These are phyloP conservation scores for Notamacropus eugenii DNA, from an alignment of 2,797 vertebrate genomes.

Conservation along the genomic window DNA sequence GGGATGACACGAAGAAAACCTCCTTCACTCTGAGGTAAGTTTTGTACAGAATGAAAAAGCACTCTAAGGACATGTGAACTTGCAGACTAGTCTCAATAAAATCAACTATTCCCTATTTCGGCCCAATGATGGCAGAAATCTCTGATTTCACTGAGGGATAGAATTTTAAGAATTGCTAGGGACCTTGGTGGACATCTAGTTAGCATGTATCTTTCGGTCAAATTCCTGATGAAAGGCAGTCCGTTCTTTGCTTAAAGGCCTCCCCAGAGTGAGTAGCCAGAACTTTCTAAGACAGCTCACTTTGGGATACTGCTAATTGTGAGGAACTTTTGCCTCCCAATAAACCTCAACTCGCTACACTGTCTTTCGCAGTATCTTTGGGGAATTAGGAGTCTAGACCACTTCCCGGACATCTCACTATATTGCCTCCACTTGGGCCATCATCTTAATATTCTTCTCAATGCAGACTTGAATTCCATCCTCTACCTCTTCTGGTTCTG, in stretches of 20 bases:
- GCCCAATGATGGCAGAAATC: background rate
- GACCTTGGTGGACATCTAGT: background rate
- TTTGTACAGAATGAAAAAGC: background rate
- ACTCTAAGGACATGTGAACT: background rate
- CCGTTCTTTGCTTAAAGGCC: background rate
- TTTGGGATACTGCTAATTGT: background rate
- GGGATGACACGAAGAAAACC: background rate
- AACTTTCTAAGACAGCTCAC: background rate
- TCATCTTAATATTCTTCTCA: background rate
- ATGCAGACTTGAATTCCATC: background rate
- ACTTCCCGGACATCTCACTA: background rate
- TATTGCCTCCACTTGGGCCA: background rate
- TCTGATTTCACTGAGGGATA: background rate
- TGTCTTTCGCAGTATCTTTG: background rate
- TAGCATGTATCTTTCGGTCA: background rate
- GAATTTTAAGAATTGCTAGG: background rate
- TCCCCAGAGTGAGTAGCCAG: background rate
- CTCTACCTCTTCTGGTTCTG: background rate
- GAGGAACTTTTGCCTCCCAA: background rate
- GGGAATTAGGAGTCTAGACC: background rate
- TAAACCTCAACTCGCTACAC: background rate
- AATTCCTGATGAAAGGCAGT: background rate
- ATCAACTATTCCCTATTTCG: background rate
- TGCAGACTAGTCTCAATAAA: background rate
- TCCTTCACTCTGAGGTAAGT: background rate